These are phyloP conservation scores for Acleris sparsana DNA, from an alignment of 2,888 invertebrate genomes.

Conservation along the genomic window DNA sequence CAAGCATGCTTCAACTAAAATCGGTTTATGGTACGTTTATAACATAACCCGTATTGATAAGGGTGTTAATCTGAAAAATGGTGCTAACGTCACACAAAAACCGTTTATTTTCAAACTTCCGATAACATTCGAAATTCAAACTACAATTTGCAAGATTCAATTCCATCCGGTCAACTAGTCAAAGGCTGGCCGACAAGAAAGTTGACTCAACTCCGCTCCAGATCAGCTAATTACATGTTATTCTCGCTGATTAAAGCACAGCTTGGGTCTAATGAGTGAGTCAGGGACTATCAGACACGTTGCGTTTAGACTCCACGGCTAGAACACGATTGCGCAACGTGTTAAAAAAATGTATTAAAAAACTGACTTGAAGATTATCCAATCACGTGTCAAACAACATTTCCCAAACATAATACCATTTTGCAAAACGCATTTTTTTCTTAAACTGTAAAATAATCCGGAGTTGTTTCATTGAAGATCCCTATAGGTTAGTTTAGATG, in stretches of 20 bases:
- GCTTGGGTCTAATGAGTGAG: slow-evolving; percentile 82
- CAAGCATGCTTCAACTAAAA: no score
- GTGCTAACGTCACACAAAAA: background rate
- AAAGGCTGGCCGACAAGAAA: slow-evolving; percentile 63
- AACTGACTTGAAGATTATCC: no score
- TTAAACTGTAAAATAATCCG: no score
- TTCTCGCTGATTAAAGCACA: slow-evolving; percentile 82
- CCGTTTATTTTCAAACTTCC: slow-evolving; percentile 38
- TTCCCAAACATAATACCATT: no score
- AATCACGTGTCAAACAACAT: no score
- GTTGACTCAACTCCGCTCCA: slow-evolving; percentile 57
- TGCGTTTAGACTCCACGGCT: slow-evolving; percentile 40
- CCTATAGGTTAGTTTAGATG: no score
- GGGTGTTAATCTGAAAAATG: no score
- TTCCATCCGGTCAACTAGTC: slow-evolving; percentile 55
- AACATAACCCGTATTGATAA: no score
- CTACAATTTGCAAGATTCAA: slow-evolving; percentile 28
- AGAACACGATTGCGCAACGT: slow-evolving; percentile 26
- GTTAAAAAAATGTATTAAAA: background rate
- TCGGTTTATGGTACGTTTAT: no score
- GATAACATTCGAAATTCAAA: slow-evolving; percentile 34
- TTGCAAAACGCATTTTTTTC: no score
- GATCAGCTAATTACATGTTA: slow-evolving; percentile 79
- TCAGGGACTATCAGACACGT: slow-evolving; percentile 59
- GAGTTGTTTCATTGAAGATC: no score